phyloP scores from a whole-genome alignment of 2,797 vertebrate genomes.

The Pseudopleuronectes americanus region DNA sequence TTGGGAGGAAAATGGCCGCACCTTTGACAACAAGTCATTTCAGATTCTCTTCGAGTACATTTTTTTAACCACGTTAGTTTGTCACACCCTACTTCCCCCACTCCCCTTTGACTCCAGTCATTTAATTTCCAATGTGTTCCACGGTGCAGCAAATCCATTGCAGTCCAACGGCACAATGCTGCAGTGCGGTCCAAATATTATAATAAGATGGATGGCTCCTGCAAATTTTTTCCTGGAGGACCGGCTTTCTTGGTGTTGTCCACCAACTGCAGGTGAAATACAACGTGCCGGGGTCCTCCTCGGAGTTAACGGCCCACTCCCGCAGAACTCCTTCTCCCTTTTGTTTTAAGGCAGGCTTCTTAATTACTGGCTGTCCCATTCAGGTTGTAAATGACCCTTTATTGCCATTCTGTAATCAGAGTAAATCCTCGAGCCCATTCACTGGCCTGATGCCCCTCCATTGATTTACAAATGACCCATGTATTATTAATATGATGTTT shows the following conservation, averaged over 20 bases:
- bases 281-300: constrained; percentile 49
- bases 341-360: constrained; percentile 82
- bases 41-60: constrained; percentile 31
- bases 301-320: constrained; percentile 61
- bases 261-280: constrained; percentile 72
- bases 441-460: constrained; percentile 73
- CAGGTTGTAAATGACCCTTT: constrained; percentile 83
- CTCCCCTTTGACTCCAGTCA: constrained; percentile 38
- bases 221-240: constrained; percentile 65
- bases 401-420: constrained; percentile 82
- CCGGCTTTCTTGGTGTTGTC: constrained; percentile 55
- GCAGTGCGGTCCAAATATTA: constrained; percentile 74
- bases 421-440: constrained; percentile 83
- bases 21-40: constrained; percentile 26
- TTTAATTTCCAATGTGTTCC: constrained; percentile 30
- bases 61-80: constrained; percentile 37
- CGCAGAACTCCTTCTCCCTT: constrained; percentile 72
- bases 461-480: constrained; percentile 84
- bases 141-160: constrained; percentile 56
- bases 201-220: constrained; percentile 70
- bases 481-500: constrained; percentile 83
- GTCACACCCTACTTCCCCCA: constrained; percentile 2
- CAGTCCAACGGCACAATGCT: constrained; percentile 48
- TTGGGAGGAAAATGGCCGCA: constrained; percentile 33
- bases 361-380: constrained; percentile 83